phyloP scores from a whole-genome alignment of 2,797 vertebrate genomes.

The Helostoma temminkii region DNA sequence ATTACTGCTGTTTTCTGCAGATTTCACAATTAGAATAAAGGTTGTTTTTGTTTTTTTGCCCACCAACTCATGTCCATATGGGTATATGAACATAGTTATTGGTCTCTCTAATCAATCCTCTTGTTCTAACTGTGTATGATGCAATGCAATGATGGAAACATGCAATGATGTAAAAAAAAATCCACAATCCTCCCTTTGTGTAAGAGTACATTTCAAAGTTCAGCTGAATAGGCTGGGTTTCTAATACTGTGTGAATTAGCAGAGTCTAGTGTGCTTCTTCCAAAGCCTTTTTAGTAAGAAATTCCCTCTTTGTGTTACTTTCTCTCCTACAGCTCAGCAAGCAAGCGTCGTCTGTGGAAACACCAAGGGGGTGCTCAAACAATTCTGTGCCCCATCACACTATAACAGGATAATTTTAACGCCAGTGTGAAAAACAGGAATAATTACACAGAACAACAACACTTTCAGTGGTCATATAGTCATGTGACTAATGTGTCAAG shows the following conservation, averaged over 20 bases:
- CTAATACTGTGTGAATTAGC: neutral
- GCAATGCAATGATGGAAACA: too few species aligned
- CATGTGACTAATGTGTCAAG: neutral
- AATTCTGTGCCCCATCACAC: neutral
- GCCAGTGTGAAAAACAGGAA: neutral
- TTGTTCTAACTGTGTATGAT: neutral
- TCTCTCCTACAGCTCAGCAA: conserved; percentile 6
- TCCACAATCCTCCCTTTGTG: neutral
- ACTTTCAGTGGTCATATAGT: neutral
- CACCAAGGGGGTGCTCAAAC: conserved; percentile 6
- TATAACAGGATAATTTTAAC: neutral
- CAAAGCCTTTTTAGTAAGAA: neutral
- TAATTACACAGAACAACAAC: neutral
- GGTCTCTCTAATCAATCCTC: neutral
- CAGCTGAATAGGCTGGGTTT: neutral
- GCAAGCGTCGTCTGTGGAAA: conserved; percentile 1
- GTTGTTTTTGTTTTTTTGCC: too few species aligned
- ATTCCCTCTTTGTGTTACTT: neutral
- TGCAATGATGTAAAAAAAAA: too few species aligned
- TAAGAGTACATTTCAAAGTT: neutral
- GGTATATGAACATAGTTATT: neutral
- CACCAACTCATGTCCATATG: neutral
- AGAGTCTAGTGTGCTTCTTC: neutral
- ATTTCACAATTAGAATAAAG: too few species aligned
- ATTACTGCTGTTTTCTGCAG: neutral